Percentiles rank a stretch among this genome's conserved stretches.
phyloP scores from a whole-genome alignment of 2,888 invertebrate genomes.

The Heliconius cydno region DNA sequence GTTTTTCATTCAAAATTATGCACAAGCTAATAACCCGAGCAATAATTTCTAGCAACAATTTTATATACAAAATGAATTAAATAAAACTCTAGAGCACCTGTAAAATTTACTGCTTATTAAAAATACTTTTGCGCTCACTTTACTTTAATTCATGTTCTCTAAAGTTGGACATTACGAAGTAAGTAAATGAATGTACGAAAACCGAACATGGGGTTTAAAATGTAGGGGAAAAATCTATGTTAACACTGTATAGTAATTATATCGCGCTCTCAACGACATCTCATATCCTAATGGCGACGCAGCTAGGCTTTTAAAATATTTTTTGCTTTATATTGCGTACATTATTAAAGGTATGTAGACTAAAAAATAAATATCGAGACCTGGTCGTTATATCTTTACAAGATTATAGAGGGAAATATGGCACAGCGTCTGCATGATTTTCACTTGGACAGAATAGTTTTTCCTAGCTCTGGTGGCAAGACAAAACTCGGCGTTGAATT shows the following conservation, averaged over 20 bases:
- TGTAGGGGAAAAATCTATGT: background rate
- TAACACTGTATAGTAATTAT: too few relatives aligned
- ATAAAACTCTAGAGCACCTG: conserved; percentile 29
- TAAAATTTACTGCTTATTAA: conserved; percentile 44
- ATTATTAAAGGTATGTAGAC: background rate
- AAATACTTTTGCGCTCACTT: conserved; percentile 38
- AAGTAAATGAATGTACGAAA: conserved; percentile 6
- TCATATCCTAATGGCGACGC: background rate
- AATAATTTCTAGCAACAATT: conserved; percentile 46
- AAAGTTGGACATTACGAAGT: background rate
- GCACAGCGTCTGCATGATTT: too few relatives aligned
- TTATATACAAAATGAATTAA: conserved; percentile 34
- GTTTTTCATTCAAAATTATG: conserved; percentile 25
- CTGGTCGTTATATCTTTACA: too few relatives aligned
- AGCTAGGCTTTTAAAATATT: conserved; percentile 3
- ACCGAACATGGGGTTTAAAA: background rate
- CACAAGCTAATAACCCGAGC: conserved; percentile 9
- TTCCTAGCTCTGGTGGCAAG: too few relatives aligned
- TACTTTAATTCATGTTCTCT: conserved; percentile 33
- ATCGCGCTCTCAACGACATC: background rate
- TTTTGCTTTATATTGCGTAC: background rate
- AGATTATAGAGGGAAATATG: too few relatives aligned
- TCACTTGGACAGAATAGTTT: too few relatives aligned
- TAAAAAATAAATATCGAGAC: background rate
- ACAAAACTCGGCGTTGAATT: too few relatives aligned